Evolutionary conservation across 2,797 vertebrate genomes (phyloP), one percentile per base, ranked within the genome.

Genomic region (Gymnopithys bicolor): DNA sequence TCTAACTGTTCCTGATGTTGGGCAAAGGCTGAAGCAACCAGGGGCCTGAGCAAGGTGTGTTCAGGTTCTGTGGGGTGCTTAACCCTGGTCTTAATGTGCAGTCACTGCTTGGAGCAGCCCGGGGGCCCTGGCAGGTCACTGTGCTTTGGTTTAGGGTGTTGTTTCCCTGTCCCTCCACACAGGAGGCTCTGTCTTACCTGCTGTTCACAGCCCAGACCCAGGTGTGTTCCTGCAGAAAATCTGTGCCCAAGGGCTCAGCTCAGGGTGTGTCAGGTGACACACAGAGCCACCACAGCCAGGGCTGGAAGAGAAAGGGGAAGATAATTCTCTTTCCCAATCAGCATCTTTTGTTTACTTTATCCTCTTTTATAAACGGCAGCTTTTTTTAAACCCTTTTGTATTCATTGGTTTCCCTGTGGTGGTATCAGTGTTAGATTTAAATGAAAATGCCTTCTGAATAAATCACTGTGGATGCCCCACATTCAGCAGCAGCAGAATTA

Each of bases 381-480:
- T 62, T 74, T 82, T 58, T 3, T 3, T 9, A 84, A 84, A 28
- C 4, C 49, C 89, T 59, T 79, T 83, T 73, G 28, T 82, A 28
- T 73, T 70, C 7, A 12, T 74, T 88, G 73, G 17, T 67, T 84
- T 91, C 39, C 63, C 35, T 63, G 41, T 37, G 52, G 24, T 33
- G 78, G 59, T 92, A 84, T 89, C 94, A 35, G 63, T 30, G 70
- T 69, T 89, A 73, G 81, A 93, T 95, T 94, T 82, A 94, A 94
- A 87, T 91, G 91, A 74, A 84, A 95, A 79, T 32, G 75, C 60
- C 71, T 95, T 8, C 14, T 25, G 89, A 87, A 70, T 89, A 89
- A 89, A 91, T 94, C 55, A 82, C 89, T 46, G 49, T 63, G 87
- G 77, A 59, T 83, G 81, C 76, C 6, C 64, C 58, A 79, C 87